phyloP scores from a whole-genome alignment of 2,888 invertebrate species.

The Morpho achilles region DNA sequence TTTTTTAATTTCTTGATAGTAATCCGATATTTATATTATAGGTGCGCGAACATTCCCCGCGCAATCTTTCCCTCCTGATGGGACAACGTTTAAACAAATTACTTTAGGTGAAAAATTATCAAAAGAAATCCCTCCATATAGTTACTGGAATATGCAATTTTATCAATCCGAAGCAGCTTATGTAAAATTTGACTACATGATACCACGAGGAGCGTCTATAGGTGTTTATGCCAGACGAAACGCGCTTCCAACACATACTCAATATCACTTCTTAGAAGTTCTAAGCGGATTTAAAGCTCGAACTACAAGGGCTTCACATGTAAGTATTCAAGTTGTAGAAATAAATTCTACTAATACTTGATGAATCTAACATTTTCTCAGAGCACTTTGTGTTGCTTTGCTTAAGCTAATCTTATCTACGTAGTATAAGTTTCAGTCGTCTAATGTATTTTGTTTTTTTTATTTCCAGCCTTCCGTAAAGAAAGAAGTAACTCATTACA shows the following conservation, averaged over 20 bases:
- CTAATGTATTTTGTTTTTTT: not conserved
- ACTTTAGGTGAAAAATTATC: conserved; percentile 91
- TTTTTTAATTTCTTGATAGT: not conserved
- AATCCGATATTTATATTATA: conserved; percentile 51
- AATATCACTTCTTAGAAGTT: conserved; percentile 97
- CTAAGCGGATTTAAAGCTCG: conserved; percentile 93
- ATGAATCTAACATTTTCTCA: conserved; percentile 7
- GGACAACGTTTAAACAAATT: conserved; percentile 94
- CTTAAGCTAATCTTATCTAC: no score
- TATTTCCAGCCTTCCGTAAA: conserved; percentile 86
- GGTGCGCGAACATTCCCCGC: conserved; percentile 94
- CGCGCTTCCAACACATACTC: conserved; percentile 96
- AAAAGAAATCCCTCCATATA: conserved; percentile 94
- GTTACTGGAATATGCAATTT: conserved; percentile 99
- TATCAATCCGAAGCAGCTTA: conserved; percentile 96
- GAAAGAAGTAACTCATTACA: conserved; percentile 95
- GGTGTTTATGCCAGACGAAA: conserved; percentile 97
- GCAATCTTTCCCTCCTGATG: conserved; percentile 94
- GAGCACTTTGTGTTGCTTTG: not conserved
- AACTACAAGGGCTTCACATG: conserved; percentile 90
- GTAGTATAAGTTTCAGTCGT: no score
- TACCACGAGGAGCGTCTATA: conserved; percentile 93
- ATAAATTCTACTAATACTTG: conserved; percentile 9
- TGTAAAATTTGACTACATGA: conserved; percentile 96
- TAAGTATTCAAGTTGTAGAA: conserved; percentile 74